A percentile compares a stretch with the other conserved stretches of the same genome.
Evolutionary conservation across 1,140 invertebrate species (phyloP).

Genomic region (Potamilus streckersoni): DNA sequence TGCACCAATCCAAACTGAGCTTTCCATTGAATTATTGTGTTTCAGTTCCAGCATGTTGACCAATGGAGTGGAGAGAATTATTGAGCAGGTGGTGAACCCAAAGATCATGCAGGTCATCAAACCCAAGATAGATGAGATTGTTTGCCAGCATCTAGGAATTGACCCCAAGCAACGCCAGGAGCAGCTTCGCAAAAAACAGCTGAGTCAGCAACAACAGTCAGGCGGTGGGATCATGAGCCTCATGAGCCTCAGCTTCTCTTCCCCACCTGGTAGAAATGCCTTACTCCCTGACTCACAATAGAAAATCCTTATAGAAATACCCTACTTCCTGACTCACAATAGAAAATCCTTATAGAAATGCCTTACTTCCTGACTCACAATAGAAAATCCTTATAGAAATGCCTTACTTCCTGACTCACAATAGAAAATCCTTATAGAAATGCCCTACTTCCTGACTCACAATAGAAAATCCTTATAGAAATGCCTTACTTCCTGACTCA

Average conservation of each 20-base stretch:
- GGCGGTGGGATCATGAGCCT: slow-evolving; percentile 24
- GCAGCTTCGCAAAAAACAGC: slow-evolving; percentile 41
- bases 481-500: no score
- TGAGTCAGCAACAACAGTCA: slow-evolving; percentile 46
- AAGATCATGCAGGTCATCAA: slow-evolving; percentile 87
- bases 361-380: no score
- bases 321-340: no score
- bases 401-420: no score
- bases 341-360: no score
- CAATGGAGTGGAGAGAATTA: slow-evolving; percentile 89
- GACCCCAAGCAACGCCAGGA: slow-evolving; percentile 66
- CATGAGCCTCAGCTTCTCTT: slow-evolving; percentile 31
- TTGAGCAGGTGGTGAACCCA: slow-evolving; percentile 95
- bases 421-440: no score
- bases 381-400: no score
- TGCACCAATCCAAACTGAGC: background rate
- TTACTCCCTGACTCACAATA: no score
- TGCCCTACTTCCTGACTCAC: no score
- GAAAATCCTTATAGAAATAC: no score
- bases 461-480: no score
- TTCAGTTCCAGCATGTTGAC: slow-evolving; percentile 83
- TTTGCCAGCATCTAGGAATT: slow-evolving; percentile 89
- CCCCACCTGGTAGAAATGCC: slow-evolving; percentile 17
- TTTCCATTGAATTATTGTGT: slow-evolving; percentile 40
- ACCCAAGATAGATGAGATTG: slow-evolving; percentile 89